These are phyloP conservation scores for Brachypterus glaber DNA, from an alignment of 2,888 invertebrate genomes.

Conservation along the genomic window DNA sequence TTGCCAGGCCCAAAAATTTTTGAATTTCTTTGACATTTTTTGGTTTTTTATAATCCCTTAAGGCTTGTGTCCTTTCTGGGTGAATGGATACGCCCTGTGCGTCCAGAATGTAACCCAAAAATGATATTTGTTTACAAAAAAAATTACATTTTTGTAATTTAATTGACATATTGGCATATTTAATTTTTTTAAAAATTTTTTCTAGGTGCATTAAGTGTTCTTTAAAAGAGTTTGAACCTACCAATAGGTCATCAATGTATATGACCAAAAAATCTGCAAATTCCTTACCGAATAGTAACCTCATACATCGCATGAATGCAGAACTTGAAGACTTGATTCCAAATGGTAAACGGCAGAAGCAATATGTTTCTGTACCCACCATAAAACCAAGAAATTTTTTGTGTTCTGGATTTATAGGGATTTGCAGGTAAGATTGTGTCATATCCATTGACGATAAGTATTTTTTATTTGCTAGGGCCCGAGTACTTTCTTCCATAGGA, in stretches of 20 bases:
- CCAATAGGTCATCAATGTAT: constrained; percentile 18
- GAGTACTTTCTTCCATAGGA: constrained; percentile 17
- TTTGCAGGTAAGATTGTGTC: constrained; percentile 24
- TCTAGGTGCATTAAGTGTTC: constrained; percentile 15
- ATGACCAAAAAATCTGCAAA: constrained; percentile 13
- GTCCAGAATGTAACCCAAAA: constrained; percentile 21
- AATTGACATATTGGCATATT: constrained; percentile 17
- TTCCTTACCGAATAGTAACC: constrained; percentile 15
- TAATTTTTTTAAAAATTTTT: constrained; percentile 12
- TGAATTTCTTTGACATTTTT: constrained; percentile 16
- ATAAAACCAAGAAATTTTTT: constrained; percentile 22
- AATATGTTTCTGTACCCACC: constrained; percentile 17
- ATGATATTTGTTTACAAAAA: constrained; percentile 13
- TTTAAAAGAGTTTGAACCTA: constrained; percentile 15
- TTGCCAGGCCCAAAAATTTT: constrained; percentile 17
- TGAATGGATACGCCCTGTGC: constrained; percentile 19
- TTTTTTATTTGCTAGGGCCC: constrained; percentile 14
- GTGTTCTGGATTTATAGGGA: constrained; percentile 16
- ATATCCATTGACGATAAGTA: constrained; percentile 20
- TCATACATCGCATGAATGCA: constrained; percentile 15
- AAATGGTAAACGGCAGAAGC: constrained; percentile 17
- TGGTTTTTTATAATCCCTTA: constrained; percentile 16
- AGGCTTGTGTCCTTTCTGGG: constrained; percentile 16
- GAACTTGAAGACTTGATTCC: constrained; percentile 16
- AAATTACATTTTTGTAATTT: constrained; percentile 21